Conservation (phyloP, 2,113 vertebrate species). For the Grantiella picta region DNA sequence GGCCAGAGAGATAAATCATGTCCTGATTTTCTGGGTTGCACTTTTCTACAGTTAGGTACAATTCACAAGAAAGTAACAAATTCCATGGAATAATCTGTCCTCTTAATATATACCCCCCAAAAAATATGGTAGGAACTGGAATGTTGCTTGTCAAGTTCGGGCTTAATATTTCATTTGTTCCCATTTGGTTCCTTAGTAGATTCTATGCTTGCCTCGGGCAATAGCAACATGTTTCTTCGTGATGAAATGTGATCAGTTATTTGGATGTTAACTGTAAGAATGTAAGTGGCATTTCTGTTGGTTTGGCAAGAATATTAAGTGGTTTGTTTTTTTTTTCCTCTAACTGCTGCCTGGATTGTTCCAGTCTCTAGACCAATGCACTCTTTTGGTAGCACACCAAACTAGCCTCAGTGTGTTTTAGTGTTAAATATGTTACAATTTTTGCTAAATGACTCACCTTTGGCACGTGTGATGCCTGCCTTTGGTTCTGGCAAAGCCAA, state of each 20-base stretch:
- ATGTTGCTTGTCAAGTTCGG: slow-evolving; percentile 36
- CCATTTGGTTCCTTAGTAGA: neutral
- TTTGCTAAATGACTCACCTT: neutral
- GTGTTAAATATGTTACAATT: neutral
- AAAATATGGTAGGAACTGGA: slow-evolving; percentile 32
- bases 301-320: neutral
- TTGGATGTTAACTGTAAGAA: slow-evolving; percentile 16
- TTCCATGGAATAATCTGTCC: neutral
- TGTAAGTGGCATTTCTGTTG: neutral
- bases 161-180: slow-evolving; percentile 16
- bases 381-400: neutral
- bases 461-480: neutral
- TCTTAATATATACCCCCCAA: neutral
- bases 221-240: slow-evolving; percentile 27
- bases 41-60: neutral
- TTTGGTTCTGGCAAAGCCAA: neutral
- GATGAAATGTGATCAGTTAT: slow-evolving; percentile 30
- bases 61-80: neutral
- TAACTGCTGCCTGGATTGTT: neutral
- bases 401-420: neutral
- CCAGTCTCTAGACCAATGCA: neutral
- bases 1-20: neutral
- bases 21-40: neutral
- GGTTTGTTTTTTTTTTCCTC: neutral
- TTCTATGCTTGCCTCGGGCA: neutral